Evolutionary conservation across 2,797 vertebrate species (phyloP), one percentile per base, ranked within the genome.

Genomic region (Gymnoscopelus microlampas): DNA sequence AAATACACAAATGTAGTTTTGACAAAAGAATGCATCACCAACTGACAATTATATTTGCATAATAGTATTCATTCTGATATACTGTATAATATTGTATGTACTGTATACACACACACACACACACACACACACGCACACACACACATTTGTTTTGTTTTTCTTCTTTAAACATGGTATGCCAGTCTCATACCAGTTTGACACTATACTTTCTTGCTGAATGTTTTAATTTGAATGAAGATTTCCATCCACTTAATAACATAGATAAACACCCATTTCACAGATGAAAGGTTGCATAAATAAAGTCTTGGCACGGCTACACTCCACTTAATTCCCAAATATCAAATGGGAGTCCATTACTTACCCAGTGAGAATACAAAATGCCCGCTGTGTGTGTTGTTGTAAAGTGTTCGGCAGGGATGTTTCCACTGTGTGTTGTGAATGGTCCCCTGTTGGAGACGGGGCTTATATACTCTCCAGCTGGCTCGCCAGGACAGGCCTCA

Each of bases 381-480:
- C 70, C 63, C 82, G 84, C 61, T 81, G 78, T 76, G 68, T 80
- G 76, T 85, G 39, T 77, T 80, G 71, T 70, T 48, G 73, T 10
- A 44, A 68, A 65, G 71, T 67, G 81, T 72, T 63, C 15, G 39
- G 55, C 75, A 65, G 74, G 83, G 82, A 86, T 86, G 86, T 89
- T 88, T 90, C 86, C 86, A 86, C 83, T 81, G 82, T 84, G 79
- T 51, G 66, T 68, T 79, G 74, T 85, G 64, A 66, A 78, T 81
- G 83, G 83, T 80, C 75, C 83, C 69, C 74, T 13, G 79, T 64
- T 63, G 71, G 78, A 77, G 74, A 71, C 70, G 71, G 81, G 72
- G 80, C 68, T 91, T 93, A 88, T 92, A 93, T 93, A 92, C 81
- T 23, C 84, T 61, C 62, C 68, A 71, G 9, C 68, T 79, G 80